Evolutionary conservation across 2,113 vertebrate genomes (phyloP).

Genomic region (Hydrolagus affinis): DNA sequence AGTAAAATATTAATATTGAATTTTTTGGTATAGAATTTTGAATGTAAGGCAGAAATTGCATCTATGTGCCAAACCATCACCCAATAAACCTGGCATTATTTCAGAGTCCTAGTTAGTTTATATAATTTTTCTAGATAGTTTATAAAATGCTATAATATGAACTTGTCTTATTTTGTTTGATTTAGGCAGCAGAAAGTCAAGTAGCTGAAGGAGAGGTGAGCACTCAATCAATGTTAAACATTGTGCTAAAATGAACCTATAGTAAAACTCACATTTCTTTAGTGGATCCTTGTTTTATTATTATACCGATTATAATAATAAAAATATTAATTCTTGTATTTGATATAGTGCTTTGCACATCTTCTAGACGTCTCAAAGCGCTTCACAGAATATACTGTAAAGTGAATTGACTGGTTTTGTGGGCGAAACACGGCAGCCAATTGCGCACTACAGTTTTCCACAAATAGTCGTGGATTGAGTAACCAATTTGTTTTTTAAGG

Average conservation of each 20-base stretch:
- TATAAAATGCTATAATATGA: not conserved
- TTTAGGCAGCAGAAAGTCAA: constrained; percentile 61
- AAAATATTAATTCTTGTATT: no score
- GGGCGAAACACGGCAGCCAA: no score
- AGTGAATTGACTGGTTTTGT: no score
- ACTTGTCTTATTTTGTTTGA: constrained; percentile 41
- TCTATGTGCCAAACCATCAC: not conserved
- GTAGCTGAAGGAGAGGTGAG: constrained; percentile 62
- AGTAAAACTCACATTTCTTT: not conserved
- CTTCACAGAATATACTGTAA: no score
- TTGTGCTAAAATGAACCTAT: not conserved
- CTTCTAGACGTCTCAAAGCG: no score
- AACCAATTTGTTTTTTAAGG: no score
- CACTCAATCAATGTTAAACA: constrained; percentile 36
- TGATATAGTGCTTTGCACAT: no score
- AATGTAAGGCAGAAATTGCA: constrained; percentile 29
- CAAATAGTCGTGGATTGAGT: no score
- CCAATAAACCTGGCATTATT: no score
- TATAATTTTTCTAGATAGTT: not conserved
- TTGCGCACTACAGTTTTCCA: no score
- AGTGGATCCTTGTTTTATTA: no score
- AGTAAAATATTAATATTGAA: not conserved
- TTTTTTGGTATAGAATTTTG: not conserved
- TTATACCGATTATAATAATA: no score
- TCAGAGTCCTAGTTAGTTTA: not conserved